Evolutionary conservation across 2,113 vertebrate species (phyloP).

Genomic region (Neopipo cinnamomea): DNA sequence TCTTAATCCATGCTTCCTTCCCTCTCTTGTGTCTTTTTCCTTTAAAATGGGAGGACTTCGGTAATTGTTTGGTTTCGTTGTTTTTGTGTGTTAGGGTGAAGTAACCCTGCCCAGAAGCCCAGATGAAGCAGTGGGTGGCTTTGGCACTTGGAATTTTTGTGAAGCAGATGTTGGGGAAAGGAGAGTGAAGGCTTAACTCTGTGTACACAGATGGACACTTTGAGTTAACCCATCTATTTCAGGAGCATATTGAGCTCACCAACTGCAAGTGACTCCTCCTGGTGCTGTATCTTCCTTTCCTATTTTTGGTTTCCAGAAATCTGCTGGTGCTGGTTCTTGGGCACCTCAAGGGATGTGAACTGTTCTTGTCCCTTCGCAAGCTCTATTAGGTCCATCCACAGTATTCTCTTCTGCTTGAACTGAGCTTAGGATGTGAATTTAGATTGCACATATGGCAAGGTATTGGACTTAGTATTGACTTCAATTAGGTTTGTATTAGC

Average conservation of each 20-base stretch:
- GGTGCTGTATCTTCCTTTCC: background rate
- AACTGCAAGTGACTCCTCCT: background rate
- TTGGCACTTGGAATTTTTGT: accelerated
- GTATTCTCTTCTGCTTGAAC: background rate
- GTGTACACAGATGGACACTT: background rate
- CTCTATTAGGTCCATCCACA: background rate
- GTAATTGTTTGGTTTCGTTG: background rate
- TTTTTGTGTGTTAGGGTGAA: background rate
- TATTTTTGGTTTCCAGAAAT: background rate
- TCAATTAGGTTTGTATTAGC: conserved; percentile 32
- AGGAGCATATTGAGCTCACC: background rate
- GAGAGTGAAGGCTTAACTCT: no score
- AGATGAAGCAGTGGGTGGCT: background rate
- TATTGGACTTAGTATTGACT: conserved; percentile 14
- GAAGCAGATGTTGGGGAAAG: background rate
- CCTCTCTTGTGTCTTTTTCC: background rate
- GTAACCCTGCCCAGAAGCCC: background rate
- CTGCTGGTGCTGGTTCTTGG: background rate
- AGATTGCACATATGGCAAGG: background rate
- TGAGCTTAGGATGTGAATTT: background rate
- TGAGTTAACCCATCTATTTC: background rate
- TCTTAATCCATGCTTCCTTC: background rate
- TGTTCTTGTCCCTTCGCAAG: background rate
- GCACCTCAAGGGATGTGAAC: background rate
- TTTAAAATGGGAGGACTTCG: background rate